Base-by-base conservation (phyloP, 2,113 vertebrate species). In the Clarias macrocephalus region DNA sequence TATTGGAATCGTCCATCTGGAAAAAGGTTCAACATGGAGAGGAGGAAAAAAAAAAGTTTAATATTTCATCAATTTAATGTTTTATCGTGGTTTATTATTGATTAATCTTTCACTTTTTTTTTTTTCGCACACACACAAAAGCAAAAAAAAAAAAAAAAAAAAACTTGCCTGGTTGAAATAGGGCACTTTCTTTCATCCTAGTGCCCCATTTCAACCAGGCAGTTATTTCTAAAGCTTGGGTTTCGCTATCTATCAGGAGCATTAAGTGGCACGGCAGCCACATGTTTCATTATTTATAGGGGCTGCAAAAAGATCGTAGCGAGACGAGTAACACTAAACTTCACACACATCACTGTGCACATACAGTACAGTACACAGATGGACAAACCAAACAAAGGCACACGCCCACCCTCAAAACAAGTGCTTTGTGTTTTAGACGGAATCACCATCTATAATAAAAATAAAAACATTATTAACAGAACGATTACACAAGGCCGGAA, bases 1-100 rank as follows among this genome's bases (percentile, higher is more conserved):
- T 89, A 54, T 92, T 91, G 12, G 92, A 4, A 88, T 94, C 95
- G 88, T 96, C 96, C 95, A 95, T 93, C 96, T 97, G 85, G 25
- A 86, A 60, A 60, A 21, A 73, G 25, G 60, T 30, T 56, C 79
- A 66, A 70, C 10, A 28, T 23, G 28, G 42, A 83, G 33, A 37
- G 33, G 2, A 2, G 33, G 3, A 37, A 23, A 66, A 23, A 48
- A 15, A 15, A 28, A 28, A 28, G 2, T 59, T 59, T 18, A 60
- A 6, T 60, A 21, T 21, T 62, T n/a, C n/a, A n/a, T 60, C 15
- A 3, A 59, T 59, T 60, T n/a, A 54, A n/a, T 33, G n/a, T 15
- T 28, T n/a, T 1, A 28, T 60, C 70, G 30, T 18, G 68, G 28
- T 23, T 23, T 48, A 42, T 37, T 66, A 37, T n/a, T n/a, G 3